Base-by-base conservation (phyloP, 2,113 vertebrate genomes). In the Menura novaehollandiae region DNA sequence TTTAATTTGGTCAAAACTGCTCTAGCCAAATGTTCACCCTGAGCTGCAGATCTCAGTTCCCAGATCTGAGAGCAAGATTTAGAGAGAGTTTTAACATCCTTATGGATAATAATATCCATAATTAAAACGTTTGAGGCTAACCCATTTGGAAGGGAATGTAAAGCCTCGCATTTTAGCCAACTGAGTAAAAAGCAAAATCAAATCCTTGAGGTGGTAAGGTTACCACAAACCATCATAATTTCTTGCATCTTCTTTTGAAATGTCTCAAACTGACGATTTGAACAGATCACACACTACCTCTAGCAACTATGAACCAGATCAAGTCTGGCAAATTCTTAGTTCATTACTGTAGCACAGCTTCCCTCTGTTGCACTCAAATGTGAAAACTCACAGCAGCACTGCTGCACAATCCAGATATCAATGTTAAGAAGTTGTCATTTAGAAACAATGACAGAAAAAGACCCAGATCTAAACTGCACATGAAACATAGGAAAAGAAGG, bases 1-100 rank as follows among this genome's bases (percentile, higher is more conserved):
- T 93, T 95, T 96, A 97, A 96, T 96, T 96, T 95, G 92, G 68
- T 86, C 79, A 90, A 92, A 97, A 90, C 64, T 85, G 75, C 90
- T 92, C 63, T 37, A 93, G 85, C 92, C 88, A 96, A 96, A 96
- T 94, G 95, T 96, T 95, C 79, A 77, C 67, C 43, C 63, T 44
- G 67, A 90, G 82, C 82, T 88, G 83, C 60, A 88, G 60, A 69
- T 92, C 41, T 84, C 63, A 4, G 1, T 91, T 91, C 69, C 63
- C 47, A 86, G 79, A 67, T 86, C 79, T 67, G 35, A 90, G 51
- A 89, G 49, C 59, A 90, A 91, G 94, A 81, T 90, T 63, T 69
- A 90, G 43, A 52, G 72, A 37, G 47, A 85, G 24, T 90, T 96
- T 88, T 91, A 83, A 74, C 68, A 80, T 86, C 72, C 47, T 86